Conservation (phyloP, 2,797 vertebrate genomes). For the Brachyalestes nurse region DNA sequence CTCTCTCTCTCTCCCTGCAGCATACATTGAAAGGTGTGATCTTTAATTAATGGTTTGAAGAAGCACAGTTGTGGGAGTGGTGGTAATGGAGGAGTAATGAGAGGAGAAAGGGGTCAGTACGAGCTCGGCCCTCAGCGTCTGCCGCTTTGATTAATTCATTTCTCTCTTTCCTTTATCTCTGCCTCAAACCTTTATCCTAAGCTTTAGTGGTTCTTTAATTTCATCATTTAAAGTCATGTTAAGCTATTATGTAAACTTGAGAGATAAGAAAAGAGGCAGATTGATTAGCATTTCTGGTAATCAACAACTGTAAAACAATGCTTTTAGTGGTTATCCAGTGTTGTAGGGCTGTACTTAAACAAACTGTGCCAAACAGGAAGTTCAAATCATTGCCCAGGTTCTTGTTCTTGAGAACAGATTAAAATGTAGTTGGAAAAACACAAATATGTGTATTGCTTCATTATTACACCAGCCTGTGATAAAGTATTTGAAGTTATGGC, state of each 20-base stretch:
- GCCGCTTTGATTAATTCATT: constrained; percentile 96
- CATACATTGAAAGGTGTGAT: constrained; percentile 78
- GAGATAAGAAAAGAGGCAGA: neutral
- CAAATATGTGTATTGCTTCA: no score
- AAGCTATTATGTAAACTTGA: constrained; percentile 17
- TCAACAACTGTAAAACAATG: neutral
- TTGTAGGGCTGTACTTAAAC: constrained; percentile 82
- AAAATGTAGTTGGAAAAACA: neutral
- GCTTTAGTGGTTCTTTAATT: constrained; percentile 72
- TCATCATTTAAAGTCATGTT: constrained; percentile 39
- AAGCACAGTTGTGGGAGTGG: constrained; percentile 87
- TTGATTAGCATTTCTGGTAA: neutral
- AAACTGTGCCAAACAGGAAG: constrained; percentile 81
- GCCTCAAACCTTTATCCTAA: constrained; percentile 85
- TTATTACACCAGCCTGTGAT: no score
- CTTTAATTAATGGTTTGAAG: constrained; percentile 92
- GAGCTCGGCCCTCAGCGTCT: constrained; percentile 82
- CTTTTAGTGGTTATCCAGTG: neutral
- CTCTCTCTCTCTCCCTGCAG: constrained; percentile 59
- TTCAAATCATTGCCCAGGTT: neutral
- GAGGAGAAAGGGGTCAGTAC: constrained; percentile 88
- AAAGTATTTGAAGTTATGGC: no score
- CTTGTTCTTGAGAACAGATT: neutral
- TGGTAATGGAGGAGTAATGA: constrained; percentile 88
- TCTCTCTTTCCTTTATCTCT: constrained; percentile 83